Evolutionary conservation across 1,140 invertebrate genomes (phyloP), one percentile per base, ranked within the genome.

Genomic region (Dinoponera quadriceps): DNA sequence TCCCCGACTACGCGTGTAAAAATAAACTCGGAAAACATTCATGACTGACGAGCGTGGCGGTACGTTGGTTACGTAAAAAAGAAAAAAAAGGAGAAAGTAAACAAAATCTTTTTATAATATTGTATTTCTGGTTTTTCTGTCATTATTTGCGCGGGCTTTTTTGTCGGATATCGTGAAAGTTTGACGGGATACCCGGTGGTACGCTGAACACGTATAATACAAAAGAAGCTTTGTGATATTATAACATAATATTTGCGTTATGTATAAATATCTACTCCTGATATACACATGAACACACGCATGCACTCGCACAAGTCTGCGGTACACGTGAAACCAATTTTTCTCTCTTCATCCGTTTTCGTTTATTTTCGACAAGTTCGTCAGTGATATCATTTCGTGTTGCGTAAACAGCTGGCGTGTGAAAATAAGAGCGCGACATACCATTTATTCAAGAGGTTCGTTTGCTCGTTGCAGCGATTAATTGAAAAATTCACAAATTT

Each of bases 71-170:
- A 62, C 11, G 18, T 60, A 18, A 48, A 74, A 62, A 62, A 11
- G 7, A 11, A n/a, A 44, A 44, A 44, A 9, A 44, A 5, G 29
- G 5, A 33, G 29, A 5, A 3, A 44, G 38, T 9, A 44, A 44
- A 44, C 38, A 44, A 11, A 44, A 44, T n/a, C 44, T 51, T 51
- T 38, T 33, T n/a, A 63, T 63, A 75, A 22, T 63, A 63, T 20
- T 60, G 1, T 62, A 62, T 63, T 75, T 63, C 20, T 18, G 14
- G 27, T 62, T 44, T 75, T 75, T n/a, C 29, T 22, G n/a, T 63
- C 9, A 63, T 75, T 75, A 75, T 63, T 75, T 16, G 51, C 48
- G n/a, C 14, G 44, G 9, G 29, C 51, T n/a, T 63, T 75, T 63
- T 13, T 63, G 25, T 20, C 62, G 27, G 5, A 51, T 3, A 74